phyloP scores from a whole-genome alignment of 2,113 vertebrate genomes.

The Ictalurus punctatus region DNA sequence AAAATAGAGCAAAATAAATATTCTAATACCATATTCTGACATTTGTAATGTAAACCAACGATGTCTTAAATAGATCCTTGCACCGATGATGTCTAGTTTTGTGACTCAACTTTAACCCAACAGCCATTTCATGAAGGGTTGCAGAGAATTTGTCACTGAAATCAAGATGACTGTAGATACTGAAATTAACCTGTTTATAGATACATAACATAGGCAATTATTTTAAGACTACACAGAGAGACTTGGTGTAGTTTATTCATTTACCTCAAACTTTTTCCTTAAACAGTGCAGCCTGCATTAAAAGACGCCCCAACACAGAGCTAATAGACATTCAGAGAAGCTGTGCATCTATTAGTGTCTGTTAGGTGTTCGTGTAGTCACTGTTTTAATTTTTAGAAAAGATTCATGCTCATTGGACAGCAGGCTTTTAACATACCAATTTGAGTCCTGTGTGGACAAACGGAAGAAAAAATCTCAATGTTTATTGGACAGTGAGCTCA shows the following conservation, averaged over 20 bases:
- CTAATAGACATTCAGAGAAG: too few relatives aligned
- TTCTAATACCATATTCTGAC: background rate
- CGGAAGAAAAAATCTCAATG: too few relatives aligned
- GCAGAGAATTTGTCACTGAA: background rate
- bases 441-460: too few relatives aligned
- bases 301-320: too few relatives aligned
- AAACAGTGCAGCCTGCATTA: background rate
- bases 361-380: too few relatives aligned
- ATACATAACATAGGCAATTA: background rate
- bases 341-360: too few relatives aligned
- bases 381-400: too few relatives aligned
- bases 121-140: background rate
- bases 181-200: too few relatives aligned
- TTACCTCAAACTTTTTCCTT: background rate
- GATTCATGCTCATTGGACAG: too few relatives aligned
- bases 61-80: background rate
- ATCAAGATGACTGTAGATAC: too few relatives aligned
- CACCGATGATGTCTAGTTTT: background rate
- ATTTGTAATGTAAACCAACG: background rate
- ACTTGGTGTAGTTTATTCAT: background rate
- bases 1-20: background rate
- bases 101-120: background rate
- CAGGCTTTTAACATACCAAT: too few relatives aligned
- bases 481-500: too few relatives aligned
- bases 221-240: background rate